phyloP scores from a whole-genome alignment of 53 echinoderm and acorn worm species.

The Actinopyga echinites region DNA sequence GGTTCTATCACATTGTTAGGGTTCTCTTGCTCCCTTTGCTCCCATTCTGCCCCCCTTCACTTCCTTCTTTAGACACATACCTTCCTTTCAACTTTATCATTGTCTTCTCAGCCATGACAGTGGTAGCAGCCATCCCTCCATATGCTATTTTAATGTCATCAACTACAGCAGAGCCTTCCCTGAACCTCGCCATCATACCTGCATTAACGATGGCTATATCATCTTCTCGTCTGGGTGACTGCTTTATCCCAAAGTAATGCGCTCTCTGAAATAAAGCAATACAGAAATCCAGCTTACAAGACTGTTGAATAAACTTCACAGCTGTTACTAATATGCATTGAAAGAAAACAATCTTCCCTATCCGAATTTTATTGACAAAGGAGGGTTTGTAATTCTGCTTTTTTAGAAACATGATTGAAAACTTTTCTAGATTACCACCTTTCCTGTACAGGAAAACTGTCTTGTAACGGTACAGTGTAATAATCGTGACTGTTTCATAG shows the following conservation, averaged over 20 bases:
- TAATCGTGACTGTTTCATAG: too few relatives aligned
- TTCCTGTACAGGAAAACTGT: too few relatives aligned
- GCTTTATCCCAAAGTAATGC: constrained; percentile 76
- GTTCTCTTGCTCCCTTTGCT: too few relatives aligned
- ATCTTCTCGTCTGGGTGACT: constrained; percentile 79
- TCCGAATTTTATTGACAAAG: too few relatives aligned
- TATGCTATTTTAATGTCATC: constrained; percentile 61
- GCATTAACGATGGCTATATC: constrained; percentile 77
- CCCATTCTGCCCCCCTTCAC: too few relatives aligned
- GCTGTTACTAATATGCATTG: background rate
- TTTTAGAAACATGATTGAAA: too few relatives aligned
- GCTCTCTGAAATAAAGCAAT: constrained; percentile 62
- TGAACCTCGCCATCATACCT: constrained; percentile 72
- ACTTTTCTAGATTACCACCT: too few relatives aligned
- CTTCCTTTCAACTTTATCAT: constrained; percentile 56
- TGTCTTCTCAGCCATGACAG: constrained; percentile 57
- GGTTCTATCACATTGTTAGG: too few relatives aligned
- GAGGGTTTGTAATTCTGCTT: too few relatives aligned
- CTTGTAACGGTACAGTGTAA: too few relatives aligned
- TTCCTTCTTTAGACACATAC: too few relatives aligned
- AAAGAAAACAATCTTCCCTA: too few relatives aligned
- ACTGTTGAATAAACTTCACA: background rate
- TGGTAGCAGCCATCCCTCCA: constrained; percentile 84
- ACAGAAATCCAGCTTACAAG: background rate
- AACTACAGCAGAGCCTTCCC: constrained; percentile 52